Conservation (phyloP, 2,888 invertebrate genomes). For the Cheilosia soror region DNA sequence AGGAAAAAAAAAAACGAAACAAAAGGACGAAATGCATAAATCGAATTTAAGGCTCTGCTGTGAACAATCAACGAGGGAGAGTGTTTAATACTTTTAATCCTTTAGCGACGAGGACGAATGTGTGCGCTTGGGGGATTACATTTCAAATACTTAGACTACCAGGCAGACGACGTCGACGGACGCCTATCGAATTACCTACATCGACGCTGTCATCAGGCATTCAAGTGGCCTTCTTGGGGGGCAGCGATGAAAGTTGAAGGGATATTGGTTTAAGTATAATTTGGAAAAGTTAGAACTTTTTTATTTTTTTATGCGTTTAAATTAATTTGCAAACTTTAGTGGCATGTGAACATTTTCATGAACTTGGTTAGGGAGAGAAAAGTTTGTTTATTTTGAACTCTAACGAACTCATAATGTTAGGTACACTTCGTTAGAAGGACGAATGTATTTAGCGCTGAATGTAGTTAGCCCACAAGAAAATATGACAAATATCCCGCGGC, state of each 20-base stretch:
- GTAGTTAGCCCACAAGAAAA: neutral
- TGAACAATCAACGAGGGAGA: constrained; percentile 40
- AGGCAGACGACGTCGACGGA: constrained; percentile 36
- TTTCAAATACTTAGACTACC: constrained; percentile 40
- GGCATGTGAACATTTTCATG: neutral
- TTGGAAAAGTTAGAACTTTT: constrained; percentile 25
- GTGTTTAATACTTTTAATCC: constrained; percentile 64
- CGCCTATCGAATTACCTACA: constrained; percentile 59
- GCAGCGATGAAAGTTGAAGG: neutral
- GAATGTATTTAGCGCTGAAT: neutral
- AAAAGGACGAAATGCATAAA: constrained; percentile 36
- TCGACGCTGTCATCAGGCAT: constrained; percentile 34
- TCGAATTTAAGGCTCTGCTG: constrained; percentile 31
- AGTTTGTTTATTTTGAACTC: constrained; percentile 20
- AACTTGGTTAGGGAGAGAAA: constrained; percentile 11
- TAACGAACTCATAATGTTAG: neutral
- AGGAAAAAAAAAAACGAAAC: constrained; percentile 14
- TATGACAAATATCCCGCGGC: constrained; percentile 1
- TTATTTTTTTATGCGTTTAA: neutral
- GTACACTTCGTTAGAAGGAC: constrained; percentile 1
- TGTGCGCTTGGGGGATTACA: constrained; percentile 54
- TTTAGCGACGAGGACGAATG: constrained; percentile 48
- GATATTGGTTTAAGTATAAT: constrained; percentile 9
- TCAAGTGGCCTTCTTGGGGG: neutral
- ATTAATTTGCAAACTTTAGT: constrained; percentile 32